Evolutionary conservation across 2,888 invertebrate species (phyloP).

Genomic region (Diaprepes abbreviatus): DNA sequence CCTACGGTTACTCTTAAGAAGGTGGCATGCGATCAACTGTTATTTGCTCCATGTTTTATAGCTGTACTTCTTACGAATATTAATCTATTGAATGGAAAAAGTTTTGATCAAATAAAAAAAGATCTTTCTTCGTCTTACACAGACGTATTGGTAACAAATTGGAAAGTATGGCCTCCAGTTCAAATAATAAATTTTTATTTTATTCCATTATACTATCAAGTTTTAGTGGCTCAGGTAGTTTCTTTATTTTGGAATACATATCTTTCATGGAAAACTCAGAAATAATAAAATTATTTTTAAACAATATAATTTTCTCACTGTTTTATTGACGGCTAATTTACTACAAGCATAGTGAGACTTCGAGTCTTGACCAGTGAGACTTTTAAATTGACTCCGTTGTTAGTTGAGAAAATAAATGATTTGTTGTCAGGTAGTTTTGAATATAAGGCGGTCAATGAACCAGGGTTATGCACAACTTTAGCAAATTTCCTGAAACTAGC

Average conservation of each 20-base stretch:
- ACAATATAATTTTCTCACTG: no score
- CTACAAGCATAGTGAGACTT: no score
- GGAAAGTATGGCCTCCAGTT: conserved; percentile 86
- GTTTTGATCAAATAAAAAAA: conserved; percentile 68
- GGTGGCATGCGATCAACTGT: conserved; percentile 78
- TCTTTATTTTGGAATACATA: conserved; percentile 90
- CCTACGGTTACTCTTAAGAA: conserved; percentile 72
- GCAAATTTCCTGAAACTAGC: no score
- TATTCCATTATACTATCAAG: conserved; percentile 86
- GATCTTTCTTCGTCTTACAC: conserved; percentile 74
- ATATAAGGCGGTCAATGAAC: no score
- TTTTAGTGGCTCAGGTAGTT: conserved; percentile 81
- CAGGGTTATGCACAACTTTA: no score
- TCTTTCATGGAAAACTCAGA: conserved; percentile 78
- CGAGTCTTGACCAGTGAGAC: no score
- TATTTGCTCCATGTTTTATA: conserved; percentile 81
- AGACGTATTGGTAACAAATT: conserved; percentile 77
- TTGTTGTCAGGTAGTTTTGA: no score
- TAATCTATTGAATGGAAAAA: conserved; percentile 74
- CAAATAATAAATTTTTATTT: conserved; percentile 88
- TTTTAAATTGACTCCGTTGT: no score
- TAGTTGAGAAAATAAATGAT: no score
- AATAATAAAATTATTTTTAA: neutral
- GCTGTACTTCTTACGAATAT: conserved; percentile 73
- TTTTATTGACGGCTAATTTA: no score